These are phyloP conservation scores for Riparia riparia DNA, from an alignment of 2,113 vertebrate genomes.

Conservation along the genomic window DNA sequence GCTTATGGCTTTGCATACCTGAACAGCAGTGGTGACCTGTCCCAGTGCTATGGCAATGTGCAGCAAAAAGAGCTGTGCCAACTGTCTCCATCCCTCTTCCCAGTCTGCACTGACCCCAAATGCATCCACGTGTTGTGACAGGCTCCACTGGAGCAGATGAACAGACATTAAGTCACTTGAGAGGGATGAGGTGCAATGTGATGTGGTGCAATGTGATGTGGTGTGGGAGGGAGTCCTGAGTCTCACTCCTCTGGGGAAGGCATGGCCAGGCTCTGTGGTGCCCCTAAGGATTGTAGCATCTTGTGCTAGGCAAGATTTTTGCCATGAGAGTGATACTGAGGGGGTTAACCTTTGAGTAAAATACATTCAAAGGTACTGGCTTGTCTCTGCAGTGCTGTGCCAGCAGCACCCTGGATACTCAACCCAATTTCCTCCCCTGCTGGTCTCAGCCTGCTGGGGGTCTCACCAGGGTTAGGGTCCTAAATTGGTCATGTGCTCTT, in stretches of 20 bases:
- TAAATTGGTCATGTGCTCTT: not conserved
- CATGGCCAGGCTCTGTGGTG: not conserved
- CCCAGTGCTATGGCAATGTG: not conserved
- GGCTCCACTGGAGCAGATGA: not conserved
- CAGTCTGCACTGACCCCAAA: not conserved
- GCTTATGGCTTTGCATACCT: not conserved
- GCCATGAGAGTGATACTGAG: not conserved
- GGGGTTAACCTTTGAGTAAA: not conserved
- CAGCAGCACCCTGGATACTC: not conserved
- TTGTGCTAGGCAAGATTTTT: not conserved
- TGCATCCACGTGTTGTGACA: not conserved
- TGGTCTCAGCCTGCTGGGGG: not conserved
- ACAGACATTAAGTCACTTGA: not conserved
- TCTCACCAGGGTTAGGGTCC: not conserved
- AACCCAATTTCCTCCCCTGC: not conserved
- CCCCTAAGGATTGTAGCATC: not conserved
- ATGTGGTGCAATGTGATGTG: not conserved
- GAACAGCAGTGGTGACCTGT: not conserved
- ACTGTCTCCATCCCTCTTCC: not conserved
- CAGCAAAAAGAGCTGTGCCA: not conserved
- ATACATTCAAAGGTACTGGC: not conserved
- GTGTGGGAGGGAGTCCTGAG: not conserved
- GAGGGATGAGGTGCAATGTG: not conserved
- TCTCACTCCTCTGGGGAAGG: not conserved
- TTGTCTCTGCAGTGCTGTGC: not conserved